These are phyloP conservation scores for Apomyelois bistriatella DNA, from an alignment of 2,888 invertebrate species.

Conservation along the genomic window DNA sequence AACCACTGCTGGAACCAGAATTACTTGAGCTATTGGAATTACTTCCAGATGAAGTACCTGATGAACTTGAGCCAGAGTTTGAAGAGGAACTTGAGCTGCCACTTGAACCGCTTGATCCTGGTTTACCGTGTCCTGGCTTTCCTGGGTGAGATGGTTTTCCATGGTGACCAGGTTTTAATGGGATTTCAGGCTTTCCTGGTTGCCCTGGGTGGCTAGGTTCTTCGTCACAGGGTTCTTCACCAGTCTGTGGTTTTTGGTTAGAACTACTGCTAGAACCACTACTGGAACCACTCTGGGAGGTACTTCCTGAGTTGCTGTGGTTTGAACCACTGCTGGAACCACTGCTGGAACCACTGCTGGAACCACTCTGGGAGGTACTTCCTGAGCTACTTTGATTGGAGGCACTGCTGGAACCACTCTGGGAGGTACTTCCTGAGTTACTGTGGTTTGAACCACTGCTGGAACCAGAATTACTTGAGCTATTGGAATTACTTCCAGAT, in stretches of 20 bases:
- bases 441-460: not conserved
- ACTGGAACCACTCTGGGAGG: not conserved
- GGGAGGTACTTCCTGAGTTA: not conserved
- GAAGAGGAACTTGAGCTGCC: no score
- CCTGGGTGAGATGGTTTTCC: no score
- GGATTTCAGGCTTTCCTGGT: no score
- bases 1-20: not conserved
- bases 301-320: not conserved
- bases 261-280: not conserved
- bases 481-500: no score
- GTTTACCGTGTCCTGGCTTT: no score
- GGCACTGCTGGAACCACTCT: not conserved
- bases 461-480: not conserved
- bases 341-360: not conserved
- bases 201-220: no score
- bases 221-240: no score
- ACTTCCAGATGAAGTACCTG: no score
- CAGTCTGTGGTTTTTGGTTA: no score
- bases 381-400: not conserved
- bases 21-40: not conserved
- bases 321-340: not conserved
- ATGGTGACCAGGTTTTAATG: no score
- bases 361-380: not conserved
- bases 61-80: no score
- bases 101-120: no score